Evolutionary conservation across 2,797 vertebrate species (phyloP).

Genomic region (Poeciliopsis presidionis): DNA sequence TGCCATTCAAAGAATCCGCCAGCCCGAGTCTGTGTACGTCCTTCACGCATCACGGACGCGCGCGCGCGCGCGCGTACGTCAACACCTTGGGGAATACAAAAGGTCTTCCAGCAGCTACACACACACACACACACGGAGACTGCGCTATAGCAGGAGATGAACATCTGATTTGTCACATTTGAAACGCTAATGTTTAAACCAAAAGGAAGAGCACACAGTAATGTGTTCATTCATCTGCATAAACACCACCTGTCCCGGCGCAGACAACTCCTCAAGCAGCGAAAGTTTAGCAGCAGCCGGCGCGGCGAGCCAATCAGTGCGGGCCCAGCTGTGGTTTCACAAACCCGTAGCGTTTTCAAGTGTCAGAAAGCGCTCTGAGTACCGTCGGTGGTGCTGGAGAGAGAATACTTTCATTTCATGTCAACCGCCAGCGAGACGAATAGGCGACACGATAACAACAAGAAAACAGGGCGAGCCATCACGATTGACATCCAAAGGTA

Average conservation of each 20-base stretch:
- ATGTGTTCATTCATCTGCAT: slow-evolving; percentile 99
- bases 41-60: slow-evolving; percentile 52
- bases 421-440: slow-evolving; percentile 81
- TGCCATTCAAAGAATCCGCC: slow-evolving; percentile 44
- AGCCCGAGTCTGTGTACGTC: slow-evolving; percentile 31
- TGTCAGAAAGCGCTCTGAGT: slow-evolving; percentile 80
- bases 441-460: slow-evolving; percentile 81
- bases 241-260: slow-evolving; percentile 97
- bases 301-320: slow-evolving; percentile 78
- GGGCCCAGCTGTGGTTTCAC: slow-evolving; percentile 81
- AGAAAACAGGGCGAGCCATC: slow-evolving; percentile 80
- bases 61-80: slow-evolving; percentile 18
- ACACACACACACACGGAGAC: slow-evolving; percentile 65
- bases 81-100: slow-evolving; percentile 57
- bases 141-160: slow-evolving; percentile 89
- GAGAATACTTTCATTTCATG: slow-evolving; percentile 83
- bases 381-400: slow-evolving; percentile 75
- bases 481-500: slow-evolving; percentile 82
- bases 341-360: slow-evolving; percentile 81
- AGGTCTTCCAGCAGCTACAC: slow-evolving; percentile 80
- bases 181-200: slow-evolving; percentile 99
- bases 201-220: slow-evolving; percentile 98
- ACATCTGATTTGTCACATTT: slow-evolving; percentile 99
- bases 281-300: slow-evolving; percentile 87
- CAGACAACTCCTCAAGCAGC: slow-evolving; percentile 92